Conservation (phyloP, 1,140 invertebrate genomes). For the Hyles vespertilio region DNA sequence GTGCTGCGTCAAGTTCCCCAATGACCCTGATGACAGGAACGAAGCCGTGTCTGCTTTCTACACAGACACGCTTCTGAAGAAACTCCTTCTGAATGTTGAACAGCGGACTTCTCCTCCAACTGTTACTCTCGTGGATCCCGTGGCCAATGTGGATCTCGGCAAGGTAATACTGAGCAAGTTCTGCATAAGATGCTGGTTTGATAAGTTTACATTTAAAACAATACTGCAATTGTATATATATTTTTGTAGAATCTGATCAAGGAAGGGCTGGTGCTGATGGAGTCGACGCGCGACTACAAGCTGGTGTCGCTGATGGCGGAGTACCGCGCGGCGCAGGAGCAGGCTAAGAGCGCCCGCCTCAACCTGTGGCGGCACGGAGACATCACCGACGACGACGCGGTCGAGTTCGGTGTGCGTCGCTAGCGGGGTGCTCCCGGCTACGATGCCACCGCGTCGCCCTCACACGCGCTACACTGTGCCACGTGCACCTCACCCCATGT, state of each 20-base stretch:
- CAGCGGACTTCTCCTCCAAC: slow-evolving; percentile 79
- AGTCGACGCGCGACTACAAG: slow-evolving; percentile 87
- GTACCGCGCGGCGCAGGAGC: slow-evolving; percentile 89
- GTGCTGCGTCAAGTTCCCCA: slow-evolving; percentile 88
- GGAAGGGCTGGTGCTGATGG: slow-evolving; percentile 90
- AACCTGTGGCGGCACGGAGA: slow-evolving; percentile 98
- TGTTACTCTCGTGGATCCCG: slow-evolving; percentile 83
- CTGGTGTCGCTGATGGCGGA: slow-evolving; percentile 88
- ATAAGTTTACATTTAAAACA: neutral
- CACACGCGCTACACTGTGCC: slow-evolving; percentile 43
- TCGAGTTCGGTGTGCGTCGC: slow-evolving; percentile 83
- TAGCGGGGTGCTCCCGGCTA: slow-evolving; percentile 36
- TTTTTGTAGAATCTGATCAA: slow-evolving; percentile 79
- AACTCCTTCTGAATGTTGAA: slow-evolving; percentile 86
- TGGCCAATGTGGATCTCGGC: slow-evolving; percentile 87
- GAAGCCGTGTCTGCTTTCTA: slow-evolving; percentile 84
- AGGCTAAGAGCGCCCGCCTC: slow-evolving; percentile 88
- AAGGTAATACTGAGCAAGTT: slow-evolving; percentile 72
- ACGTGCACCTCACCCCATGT: slow-evolving; percentile 41
- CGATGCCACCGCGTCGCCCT: slow-evolving; percentile 50
- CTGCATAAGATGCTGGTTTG: neutral
- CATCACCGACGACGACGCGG: slow-evolving; percentile 96
- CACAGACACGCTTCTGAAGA: slow-evolving; percentile 80
- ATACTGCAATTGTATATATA: slow-evolving; percentile 7
- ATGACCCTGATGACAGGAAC: slow-evolving; percentile 88